Conservation (phyloP, 2,797 vertebrate species). For the Myotis planiceps region DNA sequence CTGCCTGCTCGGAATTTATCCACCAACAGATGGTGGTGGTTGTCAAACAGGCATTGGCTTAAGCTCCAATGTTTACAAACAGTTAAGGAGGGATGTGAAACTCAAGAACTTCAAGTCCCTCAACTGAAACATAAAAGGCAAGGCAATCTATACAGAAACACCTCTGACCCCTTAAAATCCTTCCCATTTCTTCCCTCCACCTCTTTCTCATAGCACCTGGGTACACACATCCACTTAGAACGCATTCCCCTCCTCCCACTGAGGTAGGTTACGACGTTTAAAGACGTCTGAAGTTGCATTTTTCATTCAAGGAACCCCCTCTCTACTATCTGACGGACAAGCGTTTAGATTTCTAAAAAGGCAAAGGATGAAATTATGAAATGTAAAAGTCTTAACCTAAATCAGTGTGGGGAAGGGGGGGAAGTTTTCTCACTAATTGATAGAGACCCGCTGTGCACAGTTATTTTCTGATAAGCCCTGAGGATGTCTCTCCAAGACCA, state of each 20-base stretch:
- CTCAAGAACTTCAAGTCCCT: neutral
- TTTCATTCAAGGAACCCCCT: neutral
- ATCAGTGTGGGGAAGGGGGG: neutral
- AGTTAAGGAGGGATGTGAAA: neutral
- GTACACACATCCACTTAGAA: neutral
- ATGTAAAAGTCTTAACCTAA: neutral
- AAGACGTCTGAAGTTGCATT: neutral
- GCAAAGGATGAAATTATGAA: neutral
- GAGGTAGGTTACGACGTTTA: neutral
- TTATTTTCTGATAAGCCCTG: neutral
- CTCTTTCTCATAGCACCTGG: neutral
- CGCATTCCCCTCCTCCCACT: neutral
- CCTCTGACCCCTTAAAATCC: neutral
- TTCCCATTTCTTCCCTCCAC: neutral
- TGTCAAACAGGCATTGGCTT: neutral
- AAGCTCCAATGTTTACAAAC: neutral
- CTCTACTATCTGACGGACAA: neutral
- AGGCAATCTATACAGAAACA: neutral
- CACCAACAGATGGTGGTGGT: rapidly evolving
- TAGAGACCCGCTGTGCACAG: neutral
- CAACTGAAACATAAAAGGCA: neutral
- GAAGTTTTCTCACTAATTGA: neutral
- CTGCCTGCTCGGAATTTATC: neutral
- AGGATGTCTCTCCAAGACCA: neutral
- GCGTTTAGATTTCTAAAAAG: neutral